Evolutionary conservation across 2,113 vertebrate genomes (phyloP).

Genomic region (Thomomys bottae): DNA sequence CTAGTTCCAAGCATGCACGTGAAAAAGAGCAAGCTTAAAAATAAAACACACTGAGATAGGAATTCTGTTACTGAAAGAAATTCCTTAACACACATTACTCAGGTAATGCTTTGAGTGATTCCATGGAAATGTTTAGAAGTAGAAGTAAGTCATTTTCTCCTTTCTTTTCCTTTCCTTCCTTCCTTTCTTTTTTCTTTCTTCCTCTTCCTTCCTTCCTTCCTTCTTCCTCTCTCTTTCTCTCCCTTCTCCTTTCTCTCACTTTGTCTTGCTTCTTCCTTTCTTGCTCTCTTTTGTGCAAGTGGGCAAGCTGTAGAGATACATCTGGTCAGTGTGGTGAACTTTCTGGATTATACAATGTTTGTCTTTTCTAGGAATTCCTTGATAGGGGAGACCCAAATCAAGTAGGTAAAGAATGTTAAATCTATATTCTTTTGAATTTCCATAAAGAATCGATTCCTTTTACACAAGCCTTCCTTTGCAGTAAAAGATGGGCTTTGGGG

Average conservation of each 20-base stretch:
- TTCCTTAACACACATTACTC: constrained; percentile 54
- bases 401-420: not conserved
- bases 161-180: no score
- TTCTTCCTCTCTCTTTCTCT: no score
- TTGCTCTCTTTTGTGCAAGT: not conserved
- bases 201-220: no score
- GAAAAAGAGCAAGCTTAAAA: constrained; percentile 57
- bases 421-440: constrained; percentile 16
- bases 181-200: no score
- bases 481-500: not conserved
- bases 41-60: constrained; percentile 58
- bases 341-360: not conserved
- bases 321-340: not conserved
- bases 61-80: constrained; percentile 73
- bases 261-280: no score
- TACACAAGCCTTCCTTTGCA: not conserved
- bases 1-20: not conserved
- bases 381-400: not conserved
- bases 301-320: not conserved
- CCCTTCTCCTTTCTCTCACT: no score
- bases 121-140: constrained; percentile 34
- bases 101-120: constrained; percentile 47
- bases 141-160: not conserved
- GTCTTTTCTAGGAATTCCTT: not conserved
- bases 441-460: not conserved